Evolutionary conservation across 2,888 invertebrate genomes (phyloP).

Genomic region (Druceiella hillmani): DNA sequence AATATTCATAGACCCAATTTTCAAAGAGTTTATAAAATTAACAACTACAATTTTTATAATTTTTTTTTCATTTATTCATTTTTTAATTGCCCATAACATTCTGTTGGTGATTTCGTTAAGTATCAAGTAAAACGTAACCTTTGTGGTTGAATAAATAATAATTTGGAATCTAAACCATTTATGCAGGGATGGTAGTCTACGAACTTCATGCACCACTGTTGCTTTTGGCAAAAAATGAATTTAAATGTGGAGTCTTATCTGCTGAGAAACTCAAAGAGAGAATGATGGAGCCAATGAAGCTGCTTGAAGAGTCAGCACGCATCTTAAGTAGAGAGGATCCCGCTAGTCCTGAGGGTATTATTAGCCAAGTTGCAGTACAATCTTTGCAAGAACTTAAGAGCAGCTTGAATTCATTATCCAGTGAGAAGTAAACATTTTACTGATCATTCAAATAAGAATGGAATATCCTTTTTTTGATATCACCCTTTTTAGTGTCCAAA

Average conservation of each 20-base stretch:
- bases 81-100: background rate
- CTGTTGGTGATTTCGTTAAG: background rate
- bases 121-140: slow-evolving; percentile 1
- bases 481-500: too few relatives aligned
- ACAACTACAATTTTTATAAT: too few relatives aligned
- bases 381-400: slow-evolving; percentile 43
- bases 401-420: slow-evolving; percentile 37
- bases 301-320: slow-evolving; percentile 57
- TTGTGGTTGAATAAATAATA: too few relatives aligned
- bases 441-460: too few relatives aligned
- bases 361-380: slow-evolving; percentile 53
- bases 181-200: slow-evolving; percentile 69
- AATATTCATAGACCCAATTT: too few relatives aligned
- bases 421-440: too few relatives aligned
- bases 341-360: slow-evolving; percentile 59
- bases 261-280: slow-evolving; percentile 55
- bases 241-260: slow-evolving; percentile 52
- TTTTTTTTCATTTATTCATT: too few relatives aligned
- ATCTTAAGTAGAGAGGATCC: slow-evolving; percentile 65
- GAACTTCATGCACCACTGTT: slow-evolving; percentile 77
- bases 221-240: slow-evolving; percentile 61
- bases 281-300: slow-evolving; percentile 57
- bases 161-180: slow-evolving; percentile 18
- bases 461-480: too few relatives aligned
- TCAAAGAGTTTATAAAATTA: too few relatives aligned